Percentiles rank a stretch among this genome's conserved stretches.
These are phyloP conservation scores for Tetrao urogallus DNA, from an alignment of 2,113 vertebrate species.

Conservation along the genomic window DNA sequence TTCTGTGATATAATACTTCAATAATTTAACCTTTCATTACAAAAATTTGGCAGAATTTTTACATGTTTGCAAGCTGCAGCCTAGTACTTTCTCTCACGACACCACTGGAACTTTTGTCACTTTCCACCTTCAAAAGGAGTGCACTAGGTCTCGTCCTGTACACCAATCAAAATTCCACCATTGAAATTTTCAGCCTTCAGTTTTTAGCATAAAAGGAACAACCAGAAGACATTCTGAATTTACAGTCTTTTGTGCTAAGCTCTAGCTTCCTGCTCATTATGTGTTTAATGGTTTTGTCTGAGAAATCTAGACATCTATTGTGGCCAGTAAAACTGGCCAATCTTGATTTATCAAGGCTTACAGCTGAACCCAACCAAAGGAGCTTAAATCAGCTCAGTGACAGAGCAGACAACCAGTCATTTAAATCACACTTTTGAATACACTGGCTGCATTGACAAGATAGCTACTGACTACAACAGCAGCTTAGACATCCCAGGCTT, in stretches of 20 bases:
- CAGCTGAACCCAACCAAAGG: not conserved
- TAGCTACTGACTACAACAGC: not conserved
- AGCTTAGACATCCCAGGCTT: not conserved
- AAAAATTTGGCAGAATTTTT: not conserved
- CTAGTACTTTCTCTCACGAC: not conserved
- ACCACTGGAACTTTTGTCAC: not conserved
- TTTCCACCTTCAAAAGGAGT: not conserved
- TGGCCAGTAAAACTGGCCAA: not conserved
- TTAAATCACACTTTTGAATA: not conserved
- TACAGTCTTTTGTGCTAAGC: not conserved
- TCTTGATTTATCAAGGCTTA: not conserved
- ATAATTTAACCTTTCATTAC: not conserved
- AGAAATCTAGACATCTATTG: not conserved
- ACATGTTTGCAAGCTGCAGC: not conserved
- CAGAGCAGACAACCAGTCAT: not conserved
- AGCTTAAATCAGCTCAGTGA: not conserved
- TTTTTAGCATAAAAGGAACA: not conserved
- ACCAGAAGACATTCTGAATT: not conserved
- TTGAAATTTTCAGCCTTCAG: not conserved
- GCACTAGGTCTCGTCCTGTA: not conserved
- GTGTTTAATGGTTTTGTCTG: not conserved
- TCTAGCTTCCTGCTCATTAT: not conserved
- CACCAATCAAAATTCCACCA: not conserved
- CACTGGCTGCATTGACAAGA: not conserved
- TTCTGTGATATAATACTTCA: not conserved